Evolutionary conservation across 2,113 vertebrate genomes (phyloP), one percentile per base, ranked within the genome.

Genomic region (Recurvirostra avosetta): DNA sequence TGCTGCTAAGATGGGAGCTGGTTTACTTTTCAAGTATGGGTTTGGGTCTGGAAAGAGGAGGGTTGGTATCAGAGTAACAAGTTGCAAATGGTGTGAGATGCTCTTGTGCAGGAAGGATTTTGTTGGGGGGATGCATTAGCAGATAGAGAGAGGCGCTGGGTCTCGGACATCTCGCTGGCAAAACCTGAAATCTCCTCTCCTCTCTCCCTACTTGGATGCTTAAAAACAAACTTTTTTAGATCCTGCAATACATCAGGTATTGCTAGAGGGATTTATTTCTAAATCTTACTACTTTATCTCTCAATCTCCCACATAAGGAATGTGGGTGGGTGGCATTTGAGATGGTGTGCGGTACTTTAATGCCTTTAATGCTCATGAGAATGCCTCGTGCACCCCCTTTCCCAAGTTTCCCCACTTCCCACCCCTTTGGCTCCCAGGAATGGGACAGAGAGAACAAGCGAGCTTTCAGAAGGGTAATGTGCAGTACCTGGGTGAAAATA

Each of bases 401-500:
- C 43, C 75, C 30, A 15, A 1, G 0, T n/a, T 8, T 70, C 22
- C 76, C 43, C 38, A 4, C 13, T 65, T 53, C 29, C 38, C 40
- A 34, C 5, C 25, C 61, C 36, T 27, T 47, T 11, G 12, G 20
- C 47, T 75, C 62, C 74, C 10, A 18, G 53, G 17, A 79, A 47
- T 6, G 7, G 21, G 25, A 41, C 7, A 77, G 55, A 67, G 27
- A 43, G 43, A 62, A 56, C 2, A 52, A 81, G 30, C 0, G 14
- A 71, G n/a, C 27, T 84, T 65, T 45, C 27, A 68, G 81, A 73
- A 20, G 13, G n/a, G 40, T 26, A 32, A 45, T 0, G 1, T 27
- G 23, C 55, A 25, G 93, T 96, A 99, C 99, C 99, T 99, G 99
- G 38, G 98, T 71, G 12, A 84, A 49, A 38, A 99, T 96, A 74